Base-by-base conservation (phyloP, 2,797 vertebrate species). In the Typhlichthys eigenmanni region DNA sequence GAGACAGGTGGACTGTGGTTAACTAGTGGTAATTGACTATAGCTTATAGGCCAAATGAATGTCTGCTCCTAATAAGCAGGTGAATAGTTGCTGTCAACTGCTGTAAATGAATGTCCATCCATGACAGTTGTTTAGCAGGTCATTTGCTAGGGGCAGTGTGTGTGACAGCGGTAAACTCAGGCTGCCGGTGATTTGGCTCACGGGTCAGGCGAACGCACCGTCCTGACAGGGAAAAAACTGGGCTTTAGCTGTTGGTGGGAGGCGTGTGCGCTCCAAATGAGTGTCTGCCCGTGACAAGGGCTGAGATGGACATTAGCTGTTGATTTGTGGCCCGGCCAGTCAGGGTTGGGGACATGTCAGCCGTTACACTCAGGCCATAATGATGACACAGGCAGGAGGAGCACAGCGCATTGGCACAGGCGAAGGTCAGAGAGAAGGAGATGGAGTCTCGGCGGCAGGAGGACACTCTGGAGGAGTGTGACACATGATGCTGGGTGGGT, bases 301-400 rank as follows among this genome's bases (percentile, higher is more conserved):
- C 66, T 75, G 81, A 87, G 89, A 88, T 86, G 86, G 86, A 88
- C 87, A 87, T 89, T 86, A 89, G 85, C 80, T 82, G 82, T 76
- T 87, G 87, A 89, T 88, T 89, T 89, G 85, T 85, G 87, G 85
- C 83, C 86, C 52, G 84, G 85, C 84, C 70, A 79, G 80, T 85
- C 88, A 85, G 78, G 80, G 76, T 69, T 75, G 78, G 79, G 82
- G 81, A 88, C 83, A 62, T 85, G 86, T 80, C 84, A 71, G 80
- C 71, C 63, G 50, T 69, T 79, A 69, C 34, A 66, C 75, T 77
- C 64, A 29, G 78, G 82, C 60, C 76, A 80, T 90, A 89, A 90
- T 87, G 86, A 88, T 87, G 86, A 81, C 82, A 45, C 12, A 13
- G 47, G n/a, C 49, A 4, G 54, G 51, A 1, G 60, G 61, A 9